Percentiles rank a stretch among this genome's conserved stretches.
phyloP scores from a whole-genome alignment of 2,113 vertebrate species.

The Microtus pennsylvanicus region DNA sequence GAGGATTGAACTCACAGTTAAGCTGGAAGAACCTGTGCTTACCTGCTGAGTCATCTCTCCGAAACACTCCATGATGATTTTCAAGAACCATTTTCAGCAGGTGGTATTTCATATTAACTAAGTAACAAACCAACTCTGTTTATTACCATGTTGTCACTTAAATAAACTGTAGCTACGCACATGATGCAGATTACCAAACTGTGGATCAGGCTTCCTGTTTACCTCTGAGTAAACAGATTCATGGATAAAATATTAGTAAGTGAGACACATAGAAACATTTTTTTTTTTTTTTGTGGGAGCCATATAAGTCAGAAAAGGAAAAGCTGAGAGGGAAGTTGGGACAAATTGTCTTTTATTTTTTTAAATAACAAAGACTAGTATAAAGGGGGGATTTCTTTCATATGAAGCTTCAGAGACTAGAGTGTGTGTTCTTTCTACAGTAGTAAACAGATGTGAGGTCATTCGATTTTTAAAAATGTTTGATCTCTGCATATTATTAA shows the following conservation, averaged over 20 bases:
- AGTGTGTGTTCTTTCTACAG: background rate
- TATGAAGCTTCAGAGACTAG: rapidly evolving
- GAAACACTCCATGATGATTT: background rate
- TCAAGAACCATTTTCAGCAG: background rate
- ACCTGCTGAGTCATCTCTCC: background rate
- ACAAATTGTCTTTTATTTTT: background rate
- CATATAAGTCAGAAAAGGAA: background rate
- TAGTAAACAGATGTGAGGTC: background rate
- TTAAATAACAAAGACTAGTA: background rate
- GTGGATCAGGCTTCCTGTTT: background rate
- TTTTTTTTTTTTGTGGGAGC: background rate
- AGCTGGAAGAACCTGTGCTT: background rate
- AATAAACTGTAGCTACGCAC: background rate
- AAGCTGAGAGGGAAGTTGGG: background rate
- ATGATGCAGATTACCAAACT: background rate
- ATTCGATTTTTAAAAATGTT: background rate
- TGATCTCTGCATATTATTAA: background rate
- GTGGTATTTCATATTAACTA: background rate
- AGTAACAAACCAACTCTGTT: background rate
- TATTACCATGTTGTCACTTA: background rate
- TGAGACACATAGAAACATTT: background rate
- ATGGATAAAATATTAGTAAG: background rate
- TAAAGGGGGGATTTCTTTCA: background rate
- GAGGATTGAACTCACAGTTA: background rate
- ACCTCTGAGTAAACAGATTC: background rate